Evolutionary conservation across 2,113 vertebrate genomes (phyloP), one percentile per base, ranked within the genome.

Genomic region (Callopanchax toddi): DNA sequence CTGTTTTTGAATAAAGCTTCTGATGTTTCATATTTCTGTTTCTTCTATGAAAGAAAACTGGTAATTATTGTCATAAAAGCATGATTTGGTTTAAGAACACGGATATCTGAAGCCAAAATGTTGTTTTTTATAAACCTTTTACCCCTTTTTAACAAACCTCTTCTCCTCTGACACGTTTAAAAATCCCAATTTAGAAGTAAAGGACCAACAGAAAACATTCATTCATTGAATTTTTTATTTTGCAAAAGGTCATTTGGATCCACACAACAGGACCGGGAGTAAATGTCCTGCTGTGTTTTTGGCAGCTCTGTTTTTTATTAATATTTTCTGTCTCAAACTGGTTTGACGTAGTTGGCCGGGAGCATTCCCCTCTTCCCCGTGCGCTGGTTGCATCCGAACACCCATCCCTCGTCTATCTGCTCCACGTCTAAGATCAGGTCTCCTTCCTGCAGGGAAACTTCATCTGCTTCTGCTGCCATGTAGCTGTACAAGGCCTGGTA

Each of bases 331-430:
- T 40, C 48, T 92, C 75, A 99, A 75, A 97, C 85, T 17, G 93
- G 91, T 83, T 95, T 93, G 70, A 98, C 94, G 4, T 98, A 99
- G 91, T 99, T 98, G 54, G 96, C 93, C 0, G 96, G 97, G 26
- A 99, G 93, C 95, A 98, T 94, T 1, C 97, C 96, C 0, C 93
- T 93, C 90, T 97, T 94, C 0, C 96, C 96, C 0, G 96, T 98
- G 86, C 97, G 95, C 91, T 96, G 95, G 89, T 98, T 97, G 3
- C 93, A 94, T 50, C 97, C 97, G 0, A 96, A 98, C 94, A 98
- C 93, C 97, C 96, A 99, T 0, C 97, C 97, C 0, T 97, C 96
- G 0, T 98, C 96, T 1, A 99, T 97, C 74, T 93, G 94, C 93
- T 98, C 96, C 83, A 96, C 96, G 1, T 99, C 96, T 67, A 92